Percentiles rank a stretch among this genome's conserved stretches.
These are phyloP conservation scores for Drosophila neonasuta DNA, from an alignment of 2,888 invertebrate species.

Conservation along the genomic window DNA sequence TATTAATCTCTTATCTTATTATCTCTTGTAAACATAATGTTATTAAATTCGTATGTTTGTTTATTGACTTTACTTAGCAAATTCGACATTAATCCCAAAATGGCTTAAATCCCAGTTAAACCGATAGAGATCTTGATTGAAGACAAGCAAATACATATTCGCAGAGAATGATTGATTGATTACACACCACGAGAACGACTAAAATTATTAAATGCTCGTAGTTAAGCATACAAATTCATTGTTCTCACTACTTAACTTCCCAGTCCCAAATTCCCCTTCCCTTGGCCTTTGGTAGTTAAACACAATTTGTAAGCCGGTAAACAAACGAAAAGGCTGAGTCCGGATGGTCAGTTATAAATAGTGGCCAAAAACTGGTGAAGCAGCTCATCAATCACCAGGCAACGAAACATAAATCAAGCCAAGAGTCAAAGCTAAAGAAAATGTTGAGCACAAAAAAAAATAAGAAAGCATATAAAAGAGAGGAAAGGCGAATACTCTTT, in stretches of 20 bases:
- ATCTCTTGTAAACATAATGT: background rate
- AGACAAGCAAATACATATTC: background rate
- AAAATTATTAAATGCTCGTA: conserved; percentile 5
- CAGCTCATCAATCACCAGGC: conserved; percentile 77
- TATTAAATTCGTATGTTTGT: background rate
- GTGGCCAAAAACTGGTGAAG: conserved; percentile 37
- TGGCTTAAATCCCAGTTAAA: background rate
- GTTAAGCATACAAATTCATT: conserved; percentile 3
- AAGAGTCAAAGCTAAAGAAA: conserved; percentile 36
- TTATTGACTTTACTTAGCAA: too few species aligned
- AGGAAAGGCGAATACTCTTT: conserved; percentile 16
- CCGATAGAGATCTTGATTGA: background rate
- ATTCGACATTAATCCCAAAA: background rate
- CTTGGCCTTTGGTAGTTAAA: conserved; percentile 6
- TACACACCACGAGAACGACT: background rate
- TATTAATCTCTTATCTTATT: too few species aligned
- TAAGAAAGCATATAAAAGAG: background rate
- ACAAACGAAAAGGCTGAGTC: conserved; percentile 38
- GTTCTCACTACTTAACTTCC: conserved; percentile 1
- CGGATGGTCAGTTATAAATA: conserved; percentile 35
- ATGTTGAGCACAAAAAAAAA: background rate
- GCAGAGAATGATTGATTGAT: conserved; percentile 9
- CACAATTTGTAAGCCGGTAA: conserved; percentile 46
- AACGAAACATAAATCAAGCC: conserved; percentile 80
- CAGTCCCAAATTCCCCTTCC: background rate